Percentiles rank a stretch among this genome's conserved stretches.
Conservation (phyloP, 2,797 vertebrate genomes). For the Huso huso region DNA sequence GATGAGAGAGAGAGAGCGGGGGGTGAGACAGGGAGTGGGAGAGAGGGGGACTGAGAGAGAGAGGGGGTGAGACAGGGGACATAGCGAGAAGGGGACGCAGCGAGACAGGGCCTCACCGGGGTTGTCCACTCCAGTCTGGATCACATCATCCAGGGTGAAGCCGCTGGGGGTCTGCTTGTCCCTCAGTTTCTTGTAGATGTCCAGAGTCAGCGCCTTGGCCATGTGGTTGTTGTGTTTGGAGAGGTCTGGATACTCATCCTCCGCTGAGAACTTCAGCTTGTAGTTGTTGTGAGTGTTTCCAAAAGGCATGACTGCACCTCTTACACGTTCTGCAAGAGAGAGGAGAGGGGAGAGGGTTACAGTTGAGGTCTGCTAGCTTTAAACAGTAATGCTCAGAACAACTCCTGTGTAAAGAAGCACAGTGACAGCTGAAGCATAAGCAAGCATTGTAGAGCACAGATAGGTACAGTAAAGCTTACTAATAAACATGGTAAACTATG, state of each 20-base stretch:
- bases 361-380: too few species aligned
- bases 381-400: too few species aligned
- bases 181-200: constrained; percentile 74
- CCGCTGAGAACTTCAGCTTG: constrained; percentile 72
- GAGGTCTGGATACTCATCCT: constrained; percentile 85
- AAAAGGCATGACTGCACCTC: constrained; percentile 71
- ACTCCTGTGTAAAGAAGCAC: too few species aligned
- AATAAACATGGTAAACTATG: too few species aligned
- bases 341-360: not conserved
- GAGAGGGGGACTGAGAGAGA: too few species aligned
- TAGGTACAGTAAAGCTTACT: too few species aligned
- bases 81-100: not conserved
- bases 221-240: constrained; percentile 88
- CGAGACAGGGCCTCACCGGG: constrained; percentile 56
- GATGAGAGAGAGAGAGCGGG: too few species aligned
- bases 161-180: constrained; percentile 83
- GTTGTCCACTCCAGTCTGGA: constrained; percentile 90
- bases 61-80: not conserved
- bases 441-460: too few species aligned
- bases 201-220: constrained; percentile 74
- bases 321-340: constrained; percentile 41
- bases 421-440: too few species aligned
- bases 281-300: constrained; percentile 80
- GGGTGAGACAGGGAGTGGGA: too few species aligned
- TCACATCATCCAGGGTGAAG: constrained; percentile 79